Evolutionary conservation across 2,797 vertebrate genomes (phyloP), one percentile per base, ranked within the genome.

Genomic region (Sebastes trivittatus): DNA sequence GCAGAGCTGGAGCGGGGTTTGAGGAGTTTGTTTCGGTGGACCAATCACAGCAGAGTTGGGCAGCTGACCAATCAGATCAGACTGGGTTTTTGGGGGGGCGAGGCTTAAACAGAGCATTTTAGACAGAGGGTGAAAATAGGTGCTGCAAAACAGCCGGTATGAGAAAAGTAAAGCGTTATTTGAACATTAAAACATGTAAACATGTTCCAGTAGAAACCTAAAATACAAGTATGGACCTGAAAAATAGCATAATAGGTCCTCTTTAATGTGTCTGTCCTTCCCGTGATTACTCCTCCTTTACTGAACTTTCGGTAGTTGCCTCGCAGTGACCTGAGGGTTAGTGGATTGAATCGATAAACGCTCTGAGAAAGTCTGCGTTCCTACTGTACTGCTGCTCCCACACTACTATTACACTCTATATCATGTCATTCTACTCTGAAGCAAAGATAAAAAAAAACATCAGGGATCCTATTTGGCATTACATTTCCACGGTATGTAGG

Each of bases 401-500:
- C 72, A 20, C 36, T n/a, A 66, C 64, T 32, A 49, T 71, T 70
- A 67, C 60, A 54, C 69, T 65, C 60, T 78, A 58, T 72, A 75
- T 88, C 75, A 83, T 66, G 72, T 78, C 78, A 29, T 81, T 70
- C 36, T 7, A 30, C 74, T 46, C 55, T 30, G 27, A 64, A 73
- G 75, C 34, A 55, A 58, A 65, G 27, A 46, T 60, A 77, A 42
- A 78, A 25, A 64, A 61, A 77, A 36, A 13, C 72, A 81, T 25
- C 49, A 61, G 62, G 65, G 75, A 85, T 80, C 75, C 63, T 83
- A 60, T 84, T 65, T 77, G 78, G 86, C 76, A 14, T 88, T 14
- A 55, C 25, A 56, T 92, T 91, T 90, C 85, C 42, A 29, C 42
- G 63, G 32, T 58, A 72, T 82, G 32, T n/a, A 86, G 65, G 56